Percentiles rank a stretch among this genome's conserved stretches.
phyloP scores from a whole-genome alignment of 2,797 vertebrate species.

The Pagetopsis macropterus region DNA sequence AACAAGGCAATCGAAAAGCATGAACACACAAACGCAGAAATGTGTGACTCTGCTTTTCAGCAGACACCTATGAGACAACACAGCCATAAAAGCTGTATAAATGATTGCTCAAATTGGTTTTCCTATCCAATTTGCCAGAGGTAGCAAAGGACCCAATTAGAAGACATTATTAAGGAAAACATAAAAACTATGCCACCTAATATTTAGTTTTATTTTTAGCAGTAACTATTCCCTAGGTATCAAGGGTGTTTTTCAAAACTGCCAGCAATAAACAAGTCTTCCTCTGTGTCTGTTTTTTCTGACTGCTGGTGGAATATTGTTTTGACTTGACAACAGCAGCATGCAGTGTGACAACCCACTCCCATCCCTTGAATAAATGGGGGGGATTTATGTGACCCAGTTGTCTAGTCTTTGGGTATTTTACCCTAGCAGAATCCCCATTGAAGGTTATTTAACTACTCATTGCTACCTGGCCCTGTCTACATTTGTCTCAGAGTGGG shows the following conservation, averaged over 20 bases:
- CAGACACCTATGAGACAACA: conserved; percentile 62
- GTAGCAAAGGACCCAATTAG: conserved; percentile 65
- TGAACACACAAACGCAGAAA: conserved; percentile 20
- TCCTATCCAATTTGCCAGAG: conserved; percentile 61
- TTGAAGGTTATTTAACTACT: conserved; percentile 61
- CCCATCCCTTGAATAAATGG: conserved; percentile 41
- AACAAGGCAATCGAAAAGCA: conserved; percentile 24
- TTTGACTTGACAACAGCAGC: conserved; percentile 49
- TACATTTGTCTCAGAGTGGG: conserved; percentile 40
- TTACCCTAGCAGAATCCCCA: conserved; percentile 39
- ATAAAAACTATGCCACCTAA: conserved; percentile 47
- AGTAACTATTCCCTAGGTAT: conserved; percentile 9
- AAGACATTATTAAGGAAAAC: conserved; percentile 67
- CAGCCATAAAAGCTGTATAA: conserved; percentile 65
- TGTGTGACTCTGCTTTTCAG: conserved; percentile 60
- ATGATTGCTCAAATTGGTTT: conserved; percentile 73
- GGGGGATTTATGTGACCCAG: conserved; percentile 51
- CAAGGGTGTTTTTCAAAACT: conserved; percentile 21
- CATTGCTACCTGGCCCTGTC: conserved; percentile 32
- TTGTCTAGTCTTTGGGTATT: conserved; percentile 44
- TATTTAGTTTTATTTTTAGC: conserved; percentile 43
- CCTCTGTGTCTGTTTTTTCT: conserved; percentile 23
- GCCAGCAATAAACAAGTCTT: conserved; percentile 6
- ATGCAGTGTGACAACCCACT: conserved; percentile 50
- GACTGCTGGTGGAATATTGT: conserved; percentile 37